Evolutionary conservation across 2,113 vertebrate species (phyloP).

Genomic region (Odontophorus gujanensis): DNA sequence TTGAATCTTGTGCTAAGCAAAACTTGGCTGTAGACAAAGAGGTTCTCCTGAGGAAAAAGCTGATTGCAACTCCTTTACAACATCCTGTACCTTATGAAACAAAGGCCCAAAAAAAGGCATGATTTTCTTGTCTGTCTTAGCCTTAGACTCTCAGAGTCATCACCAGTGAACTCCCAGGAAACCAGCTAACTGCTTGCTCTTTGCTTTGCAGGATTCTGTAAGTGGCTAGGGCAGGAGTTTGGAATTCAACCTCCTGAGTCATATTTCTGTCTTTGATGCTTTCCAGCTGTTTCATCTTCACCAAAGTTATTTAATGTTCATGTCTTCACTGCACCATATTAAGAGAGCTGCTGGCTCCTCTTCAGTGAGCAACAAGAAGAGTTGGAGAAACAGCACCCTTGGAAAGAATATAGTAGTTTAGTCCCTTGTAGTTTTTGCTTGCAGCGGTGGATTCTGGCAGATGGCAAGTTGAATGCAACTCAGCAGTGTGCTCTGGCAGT

Average conservation of each 20-base stretch:
- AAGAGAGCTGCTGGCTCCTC: neutral
- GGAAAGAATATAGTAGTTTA: neutral
- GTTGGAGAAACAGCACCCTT: neutral
- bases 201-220: neutral
- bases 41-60: neutral
- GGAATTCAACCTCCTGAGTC: neutral
- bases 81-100: neutral
- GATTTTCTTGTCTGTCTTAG: neutral
- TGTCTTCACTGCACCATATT: neutral
- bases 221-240: neutral
- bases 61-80: neutral
- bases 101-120: neutral
- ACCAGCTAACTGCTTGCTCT: neutral
- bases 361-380: neutral
- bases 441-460: neutral
- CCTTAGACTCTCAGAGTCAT: neutral
- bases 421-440: neutral
- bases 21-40: neutral
- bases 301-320: neutral
- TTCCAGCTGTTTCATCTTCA: neutral
- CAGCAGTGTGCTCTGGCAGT: neutral
- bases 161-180: neutral
- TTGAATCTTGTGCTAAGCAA: neutral
- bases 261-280: neutral
- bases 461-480: neutral